phyloP scores from a whole-genome alignment of 1,140 invertebrate species.

The Macrocentrus cingulum region DNA sequence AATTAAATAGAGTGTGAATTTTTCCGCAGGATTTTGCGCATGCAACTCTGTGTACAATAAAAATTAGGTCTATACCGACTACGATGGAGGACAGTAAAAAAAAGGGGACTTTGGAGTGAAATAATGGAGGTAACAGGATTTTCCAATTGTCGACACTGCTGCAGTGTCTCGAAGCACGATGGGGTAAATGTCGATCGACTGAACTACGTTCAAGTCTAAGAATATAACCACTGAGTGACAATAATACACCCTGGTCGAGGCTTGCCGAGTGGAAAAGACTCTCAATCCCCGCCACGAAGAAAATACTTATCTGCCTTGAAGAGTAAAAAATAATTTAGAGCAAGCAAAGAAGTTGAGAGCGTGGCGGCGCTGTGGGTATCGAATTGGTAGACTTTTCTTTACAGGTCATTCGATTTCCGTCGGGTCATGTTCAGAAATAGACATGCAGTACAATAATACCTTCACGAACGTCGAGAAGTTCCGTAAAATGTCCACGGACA shows the following conservation, averaged over 20 bases:
- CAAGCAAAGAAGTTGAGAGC: too few relatives aligned
- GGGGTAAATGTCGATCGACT: constrained; percentile 20
- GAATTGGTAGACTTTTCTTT: too few relatives aligned
- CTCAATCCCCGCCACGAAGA: background rate
- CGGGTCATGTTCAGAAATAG: constrained; percentile 19
- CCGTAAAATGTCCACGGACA: constrained; percentile 12
- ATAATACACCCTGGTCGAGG: constrained; percentile 13
- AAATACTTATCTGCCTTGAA: too few relatives aligned
- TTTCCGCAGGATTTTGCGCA: too few relatives aligned
- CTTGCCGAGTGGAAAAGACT: background rate
- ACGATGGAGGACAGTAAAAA: too few relatives aligned
- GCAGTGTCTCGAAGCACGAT: background rate
- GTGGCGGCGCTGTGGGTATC: too few relatives aligned
- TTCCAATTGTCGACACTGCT: constrained; percentile 11
- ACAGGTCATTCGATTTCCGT: too few relatives aligned
- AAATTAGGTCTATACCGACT: too few relatives aligned
- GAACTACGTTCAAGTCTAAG: background rate
- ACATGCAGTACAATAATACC: constrained; percentile 4
- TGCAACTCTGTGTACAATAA: too few relatives aligned
- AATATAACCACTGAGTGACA: constrained; percentile 20
- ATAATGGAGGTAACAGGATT: constrained; percentile 14
- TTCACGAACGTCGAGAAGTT: constrained; percentile 2
- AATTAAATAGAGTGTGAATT: too few relatives aligned
- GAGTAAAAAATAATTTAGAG: too few relatives aligned
- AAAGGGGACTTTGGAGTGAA: too few relatives aligned